Conservation (phyloP, 1,140 invertebrate genomes). For the Episyrphus balteatus region DNA sequence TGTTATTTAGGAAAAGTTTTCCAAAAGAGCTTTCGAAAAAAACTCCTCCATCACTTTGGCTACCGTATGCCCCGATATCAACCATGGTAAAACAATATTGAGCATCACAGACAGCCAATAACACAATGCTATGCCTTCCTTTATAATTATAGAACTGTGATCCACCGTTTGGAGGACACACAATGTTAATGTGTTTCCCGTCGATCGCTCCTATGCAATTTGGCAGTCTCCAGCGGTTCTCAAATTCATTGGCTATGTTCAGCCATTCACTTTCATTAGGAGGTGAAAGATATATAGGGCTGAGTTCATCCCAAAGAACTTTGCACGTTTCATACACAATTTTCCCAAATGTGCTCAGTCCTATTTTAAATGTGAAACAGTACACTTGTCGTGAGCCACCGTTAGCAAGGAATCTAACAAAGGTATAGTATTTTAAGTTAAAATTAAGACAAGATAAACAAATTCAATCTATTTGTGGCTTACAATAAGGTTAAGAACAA, state of each 20-base stretch:
- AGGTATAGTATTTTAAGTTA: background rate
- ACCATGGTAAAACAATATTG: conserved; percentile 33
- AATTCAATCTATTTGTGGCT: background rate
- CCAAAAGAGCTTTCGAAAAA: conserved; percentile 26
- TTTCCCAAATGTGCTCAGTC: conserved; percentile 5
- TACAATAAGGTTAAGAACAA: background rate
- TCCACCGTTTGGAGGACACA: too few relatives aligned
- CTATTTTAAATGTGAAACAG: background rate
- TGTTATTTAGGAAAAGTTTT: conserved; percentile 9
- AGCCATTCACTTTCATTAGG: too few relatives aligned
- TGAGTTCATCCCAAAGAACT: too few relatives aligned
- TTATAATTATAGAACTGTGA: conserved; percentile 37
- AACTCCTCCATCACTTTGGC: too few relatives aligned
- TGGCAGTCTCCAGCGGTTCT: too few relatives aligned
- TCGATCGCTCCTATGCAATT: too few relatives aligned
- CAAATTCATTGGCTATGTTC: too few relatives aligned
- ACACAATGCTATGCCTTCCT: conserved; percentile 27
- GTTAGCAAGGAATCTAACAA: background rate
- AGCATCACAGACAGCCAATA: conserved; percentile 37
- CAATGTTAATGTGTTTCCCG: too few relatives aligned
- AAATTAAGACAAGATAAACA: too few relatives aligned
- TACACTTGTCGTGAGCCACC: background rate
- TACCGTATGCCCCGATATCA: conserved; percentile 37
- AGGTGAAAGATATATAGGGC: too few relatives aligned
- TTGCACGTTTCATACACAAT: too few relatives aligned